Base-by-base conservation (phyloP, 2,888 invertebrate genomes). In the Smittia aterrima region DNA sequence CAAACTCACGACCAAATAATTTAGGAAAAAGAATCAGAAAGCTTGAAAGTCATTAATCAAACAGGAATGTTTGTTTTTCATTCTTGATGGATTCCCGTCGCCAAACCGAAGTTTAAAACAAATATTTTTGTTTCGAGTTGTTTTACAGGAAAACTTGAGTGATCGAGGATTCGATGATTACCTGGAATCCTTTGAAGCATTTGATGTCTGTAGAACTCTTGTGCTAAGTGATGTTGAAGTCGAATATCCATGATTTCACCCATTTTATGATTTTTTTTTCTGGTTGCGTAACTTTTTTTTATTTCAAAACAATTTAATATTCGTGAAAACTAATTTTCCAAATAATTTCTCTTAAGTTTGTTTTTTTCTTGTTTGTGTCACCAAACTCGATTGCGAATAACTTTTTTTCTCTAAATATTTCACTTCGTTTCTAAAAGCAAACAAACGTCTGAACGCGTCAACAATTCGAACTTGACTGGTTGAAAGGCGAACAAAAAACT, bases 101-200 rank as follows among this genome's bases (percentile, higher is more conserved):
- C 72, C 72, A 72, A 24, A 18, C 16, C 25, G 32, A 58, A 27
- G 54, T 38, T 20, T 66, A 4, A 27, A 62, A 72, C 62, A 72
- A 72, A 72, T 64, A 64, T 64, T 64, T 58, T 58, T 22, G 58
- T 58, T 58, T 18, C n/a, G 58, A 18, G 3, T 11, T n/a, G 3
- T 25, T 41, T 13, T 38, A 38, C 18, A 47, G 68, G 68, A 11
- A 41, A 68, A 68, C 41, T 66, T 27, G n/a, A 18, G 32, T n/a
- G 66, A 66, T 66, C 16, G 20, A 66, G 27, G 40, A 47, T 9
- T 32, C 32, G 41, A 40, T 68, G 68, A 41, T 32, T 47, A 83
- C 83, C 83, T 75, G 83, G 83, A 77, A 83, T 81, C 70, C 83
- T 80, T 77, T 83, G 83, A 80, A 83, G 81, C 75, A 83, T 83